Conservation (phyloP, 2,113 vertebrate species). For the Muscicapa adusta region DNA sequence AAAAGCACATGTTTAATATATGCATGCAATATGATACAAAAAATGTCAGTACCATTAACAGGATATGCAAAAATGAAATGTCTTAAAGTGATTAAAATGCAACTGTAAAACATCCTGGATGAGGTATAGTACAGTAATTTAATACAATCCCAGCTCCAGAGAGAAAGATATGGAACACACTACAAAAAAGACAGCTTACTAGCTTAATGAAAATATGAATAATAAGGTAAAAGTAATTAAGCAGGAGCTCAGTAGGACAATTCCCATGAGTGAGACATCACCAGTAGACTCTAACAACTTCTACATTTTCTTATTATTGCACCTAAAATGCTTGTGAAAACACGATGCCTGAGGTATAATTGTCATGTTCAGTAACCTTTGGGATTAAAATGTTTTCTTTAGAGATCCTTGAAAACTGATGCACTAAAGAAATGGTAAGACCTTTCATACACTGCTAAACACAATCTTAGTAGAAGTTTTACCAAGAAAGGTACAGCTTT, state of each 20-base stretch:
- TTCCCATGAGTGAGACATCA: background rate
- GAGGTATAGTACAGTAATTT: background rate
- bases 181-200: background rate
- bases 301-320: background rate
- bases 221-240: slow-evolving; percentile 22
- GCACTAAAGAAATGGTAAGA: background rate
- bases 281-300: background rate
- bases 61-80: background rate
- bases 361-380: background rate
- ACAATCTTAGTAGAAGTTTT: background rate
- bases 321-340: background rate
- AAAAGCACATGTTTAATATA: background rate
- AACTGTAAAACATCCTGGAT: background rate
- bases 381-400: background rate
- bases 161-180: background rate
- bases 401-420: background rate
- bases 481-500: background rate
- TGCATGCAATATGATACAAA: background rate
- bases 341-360: background rate
- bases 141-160: background rate
- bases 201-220: slow-evolving; percentile 25
- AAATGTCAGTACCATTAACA: slow-evolving; percentile 1
- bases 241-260: background rate
- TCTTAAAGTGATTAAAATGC: slow-evolving; percentile 1
- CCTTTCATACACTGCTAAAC: background rate